Base-by-base conservation (phyloP, 2,888 invertebrate species). In the Synanthedon formicaeformis region DNA sequence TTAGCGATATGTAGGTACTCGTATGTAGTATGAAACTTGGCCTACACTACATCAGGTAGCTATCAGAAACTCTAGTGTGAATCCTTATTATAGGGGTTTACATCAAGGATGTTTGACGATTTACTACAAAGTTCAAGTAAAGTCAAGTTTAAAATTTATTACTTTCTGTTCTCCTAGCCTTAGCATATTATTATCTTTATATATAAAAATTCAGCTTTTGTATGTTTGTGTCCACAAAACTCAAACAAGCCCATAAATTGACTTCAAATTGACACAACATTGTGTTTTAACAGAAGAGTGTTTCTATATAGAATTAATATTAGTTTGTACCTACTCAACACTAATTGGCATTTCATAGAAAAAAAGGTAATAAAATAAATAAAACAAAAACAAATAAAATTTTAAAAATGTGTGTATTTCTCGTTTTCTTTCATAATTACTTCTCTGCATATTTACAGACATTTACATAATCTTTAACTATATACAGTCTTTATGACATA, bases 321-420 rank as follows among this genome's bases (percentile, higher is more conserved):
- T 23, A 23, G 18, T 4, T 23, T 4, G 4, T 1, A 1, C 16
- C 1, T 2, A 16, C 34, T 34, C 8, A 34, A 34, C 8, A 34
- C 0, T 10, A 34, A 34, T 10, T 34, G 34, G 34, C 2, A 23
- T 34, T 45, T n/a, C 45, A 53, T 45, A 41, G 40, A 50, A 50
- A 50, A 16, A 34, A 50, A 50, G 50, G 50, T 50, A 50, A 50
- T n/a, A 72, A 66, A 70, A 68, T 60, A 78, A 87, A 81, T 81
- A 63, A 87, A 86, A 85, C 81, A 75, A 86, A 85, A 84, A 59
- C 61, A 83, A 84, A 78, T 81, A 77, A 84, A 84, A 78, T 81
- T 80, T 81, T 69, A 72, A 78, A 78, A 81, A 67, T 73, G 65
- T 76, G 69, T 86, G 81, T 86, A 86, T 86, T 86, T 82, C 72